A percentile compares a stretch with the other conserved stretches of the same genome.
phyloP scores from a whole-genome alignment of 2,113 vertebrate species.

The Pelmatolapia mariae region DNA sequence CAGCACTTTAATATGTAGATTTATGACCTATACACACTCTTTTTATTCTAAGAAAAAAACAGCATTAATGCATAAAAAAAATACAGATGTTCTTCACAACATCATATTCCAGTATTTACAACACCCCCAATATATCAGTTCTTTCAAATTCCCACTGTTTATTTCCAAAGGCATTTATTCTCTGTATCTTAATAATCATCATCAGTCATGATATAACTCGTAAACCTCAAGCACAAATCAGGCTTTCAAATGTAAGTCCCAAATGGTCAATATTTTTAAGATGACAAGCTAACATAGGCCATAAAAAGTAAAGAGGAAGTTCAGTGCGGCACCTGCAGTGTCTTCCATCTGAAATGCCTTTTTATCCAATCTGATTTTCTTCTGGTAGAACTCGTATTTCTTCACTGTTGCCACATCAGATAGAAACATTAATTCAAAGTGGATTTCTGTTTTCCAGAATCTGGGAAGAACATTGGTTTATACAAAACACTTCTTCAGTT shows the following conservation, averaged over 20 bases:
- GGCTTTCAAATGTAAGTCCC: background rate
- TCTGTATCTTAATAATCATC: background rate
- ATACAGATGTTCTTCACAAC: background rate
- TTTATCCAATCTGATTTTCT: background rate
- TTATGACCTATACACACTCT: background rate
- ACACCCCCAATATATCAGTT: background rate
- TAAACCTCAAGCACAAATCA: background rate
- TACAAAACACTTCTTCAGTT: background rate
- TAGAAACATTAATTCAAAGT: background rate
- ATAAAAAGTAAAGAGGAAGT: background rate
- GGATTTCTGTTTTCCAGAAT: background rate
- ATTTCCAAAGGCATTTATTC: background rate
- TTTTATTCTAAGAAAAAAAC: background rate
- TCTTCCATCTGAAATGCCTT: slow-evolving; percentile 54
- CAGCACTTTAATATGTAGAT: slow-evolving; percentile 50
- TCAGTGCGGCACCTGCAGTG: slow-evolving; percentile 30
- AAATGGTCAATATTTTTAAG: background rate
- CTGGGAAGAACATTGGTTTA: background rate
- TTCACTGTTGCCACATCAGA: background rate
- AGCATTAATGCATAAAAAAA: background rate
- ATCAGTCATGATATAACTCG: background rate
- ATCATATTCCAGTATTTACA: background rate
- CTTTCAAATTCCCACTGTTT: background rate
- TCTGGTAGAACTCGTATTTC: background rate
- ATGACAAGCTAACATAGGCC: background rate